A percentile compares a stretch with the other conserved stretches of the same genome.
Conservation (phyloP, 2,113 vertebrate genomes). For the Ia io region DNA sequence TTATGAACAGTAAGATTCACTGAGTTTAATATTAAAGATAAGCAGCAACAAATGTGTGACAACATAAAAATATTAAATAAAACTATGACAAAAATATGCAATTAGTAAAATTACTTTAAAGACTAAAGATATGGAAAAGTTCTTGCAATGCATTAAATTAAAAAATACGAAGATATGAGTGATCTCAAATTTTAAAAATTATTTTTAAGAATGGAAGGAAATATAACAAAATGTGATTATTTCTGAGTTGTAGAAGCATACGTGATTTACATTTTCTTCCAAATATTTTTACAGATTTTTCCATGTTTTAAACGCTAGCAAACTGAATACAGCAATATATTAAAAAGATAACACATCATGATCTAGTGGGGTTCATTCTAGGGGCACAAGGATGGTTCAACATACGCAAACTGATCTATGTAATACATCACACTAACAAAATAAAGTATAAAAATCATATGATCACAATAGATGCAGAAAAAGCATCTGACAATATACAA, state of each 20-base stretch:
- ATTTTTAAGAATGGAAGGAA: not conserved
- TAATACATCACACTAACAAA: not conserved
- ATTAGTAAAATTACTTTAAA: not conserved
- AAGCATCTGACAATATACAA: not conserved
- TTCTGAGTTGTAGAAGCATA: not conserved
- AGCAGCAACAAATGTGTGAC: not conserved
- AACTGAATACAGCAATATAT: not conserved
- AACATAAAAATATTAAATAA: not conserved
- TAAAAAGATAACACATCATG: not conserved
- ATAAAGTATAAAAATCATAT: not conserved
- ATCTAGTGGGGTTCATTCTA: not conserved
- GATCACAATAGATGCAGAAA: not conserved
- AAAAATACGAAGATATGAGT: not conserved
- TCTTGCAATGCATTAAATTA: not conserved
- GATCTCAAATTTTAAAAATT: not conserved
- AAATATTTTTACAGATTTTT: not conserved
- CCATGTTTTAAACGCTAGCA: not conserved
- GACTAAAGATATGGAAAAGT: slow-evolving; percentile 1
- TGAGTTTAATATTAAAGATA: not conserved
- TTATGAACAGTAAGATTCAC: not conserved
- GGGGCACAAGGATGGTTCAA: not conserved
- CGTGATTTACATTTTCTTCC: not conserved
- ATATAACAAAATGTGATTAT: not conserved
- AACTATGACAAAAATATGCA: not conserved
- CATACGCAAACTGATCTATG: not conserved